Base-by-base conservation (phyloP, 2,113 vertebrate species). In the Aepyceros melampus region DNA sequence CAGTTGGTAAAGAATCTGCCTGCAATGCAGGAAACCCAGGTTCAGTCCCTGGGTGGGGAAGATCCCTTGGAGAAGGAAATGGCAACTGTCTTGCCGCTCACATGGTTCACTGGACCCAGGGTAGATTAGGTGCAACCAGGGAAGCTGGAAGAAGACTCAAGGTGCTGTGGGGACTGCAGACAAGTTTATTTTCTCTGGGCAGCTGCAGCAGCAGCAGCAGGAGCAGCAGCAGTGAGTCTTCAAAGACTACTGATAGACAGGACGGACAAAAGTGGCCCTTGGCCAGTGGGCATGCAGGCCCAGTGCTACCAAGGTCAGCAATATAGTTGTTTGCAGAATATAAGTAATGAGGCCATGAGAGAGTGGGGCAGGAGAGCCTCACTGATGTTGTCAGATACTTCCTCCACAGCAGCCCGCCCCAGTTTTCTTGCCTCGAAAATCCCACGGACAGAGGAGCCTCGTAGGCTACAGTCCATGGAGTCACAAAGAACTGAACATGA, bases 21-120 rank as follows among this genome's bases (percentile, higher is more conserved):
- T 76, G 36, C 1, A 27, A 7, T 43, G 40, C 71, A 43, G 71
- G 23, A 43, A 40, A 43, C 2, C 23, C 71, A 27, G 36, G 40
- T 43, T 43, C 71, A 27, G 0, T 14, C 71, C 12, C 19, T 40
- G 67, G 67, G n/a, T 40, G 19, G n/a, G 67, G 19, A 74, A 40
- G n/a, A 36, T 40, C 67, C 9, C 19, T 6, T 74, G 67, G 67
- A 23, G n/a, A 74, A 74, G 67, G 67, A 74, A 74, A 13, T 74
- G n/a, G 67, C 36, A 36, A 0, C 19, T 40, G 67, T 74, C 67
- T 40, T 74, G n/a, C 19, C 0, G 0, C n/a, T 74, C n/a, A 40
- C n/a, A 2, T 40, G 19, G 19, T 25, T 40, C 67, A 74, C 19
- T 23, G 67, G 67, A 23, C n/a, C 19, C 67, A 23, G 67, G n/a